Evolutionary conservation across 2,113 vertebrate genomes (phyloP).

Genomic region (Cinclus mexicanus): DNA sequence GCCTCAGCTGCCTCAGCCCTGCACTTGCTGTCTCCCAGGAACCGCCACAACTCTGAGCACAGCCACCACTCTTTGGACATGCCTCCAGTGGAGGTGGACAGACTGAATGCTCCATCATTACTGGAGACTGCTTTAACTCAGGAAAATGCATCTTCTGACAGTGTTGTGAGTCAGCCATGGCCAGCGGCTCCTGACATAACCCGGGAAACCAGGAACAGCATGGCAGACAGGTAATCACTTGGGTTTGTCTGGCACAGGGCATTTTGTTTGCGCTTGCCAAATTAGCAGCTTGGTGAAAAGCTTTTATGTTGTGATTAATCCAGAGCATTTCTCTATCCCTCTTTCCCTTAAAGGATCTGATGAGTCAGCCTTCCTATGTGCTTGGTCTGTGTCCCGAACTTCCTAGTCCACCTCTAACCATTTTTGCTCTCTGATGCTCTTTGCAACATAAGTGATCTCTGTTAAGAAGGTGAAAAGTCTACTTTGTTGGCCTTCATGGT

Average conservation of each 20-base stretch:
- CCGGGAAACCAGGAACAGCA: slow-evolving; percentile 90
- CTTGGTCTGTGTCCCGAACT: neutral
- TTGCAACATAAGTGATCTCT: neutral
- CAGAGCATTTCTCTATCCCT: neutral
- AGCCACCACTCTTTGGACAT: slow-evolving; percentile 84
- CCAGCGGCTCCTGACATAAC: slow-evolving; percentile 97
- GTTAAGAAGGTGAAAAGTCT: neutral
- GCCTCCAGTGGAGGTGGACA: slow-evolving; percentile 80
- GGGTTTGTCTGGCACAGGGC: neutral
- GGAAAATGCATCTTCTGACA: slow-evolving; percentile 80
- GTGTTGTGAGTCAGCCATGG: slow-evolving; percentile 84
- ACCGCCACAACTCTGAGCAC: slow-evolving; percentile 75
- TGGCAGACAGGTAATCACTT: slow-evolving; percentile 76
- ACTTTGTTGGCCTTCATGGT: neutral
- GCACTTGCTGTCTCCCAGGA: slow-evolving; percentile 85
- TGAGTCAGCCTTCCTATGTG: neutral
- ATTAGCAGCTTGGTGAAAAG: neutral
- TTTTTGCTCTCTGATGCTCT: neutral
- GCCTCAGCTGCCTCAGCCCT: slow-evolving; percentile 91
- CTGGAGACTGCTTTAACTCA: slow-evolving; percentile 88
- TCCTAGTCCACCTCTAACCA: neutral
- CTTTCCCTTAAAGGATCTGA: neutral
- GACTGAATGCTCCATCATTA: slow-evolving; percentile 84
- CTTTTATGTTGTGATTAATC: neutral
- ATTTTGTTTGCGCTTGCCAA: neutral